Conservation (phyloP, 1,140 invertebrate species). For the Frieseomelitta varia region DNA sequence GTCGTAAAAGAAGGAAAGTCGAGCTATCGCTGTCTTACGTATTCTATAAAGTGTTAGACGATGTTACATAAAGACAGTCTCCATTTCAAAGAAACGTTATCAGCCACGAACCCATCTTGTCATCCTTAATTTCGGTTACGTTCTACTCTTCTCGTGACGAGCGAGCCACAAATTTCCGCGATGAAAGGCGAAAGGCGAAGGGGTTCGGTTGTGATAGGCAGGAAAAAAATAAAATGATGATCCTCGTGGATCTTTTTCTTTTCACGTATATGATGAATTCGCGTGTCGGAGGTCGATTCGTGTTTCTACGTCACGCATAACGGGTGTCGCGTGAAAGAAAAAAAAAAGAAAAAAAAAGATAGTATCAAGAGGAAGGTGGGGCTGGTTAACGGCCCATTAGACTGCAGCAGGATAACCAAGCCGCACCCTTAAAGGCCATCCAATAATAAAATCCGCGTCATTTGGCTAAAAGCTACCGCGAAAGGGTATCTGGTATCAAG, state of each 20-base stretch:
- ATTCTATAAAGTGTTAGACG: background rate
- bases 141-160: background rate
- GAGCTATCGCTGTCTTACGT: background rate
- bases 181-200: background rate
- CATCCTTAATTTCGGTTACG: background rate
- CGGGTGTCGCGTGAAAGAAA: slow-evolving; percentile 19
- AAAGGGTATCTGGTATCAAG: slow-evolving; percentile 75
- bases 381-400: slow-evolving; percentile 71
- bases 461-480: slow-evolving; percentile 79
- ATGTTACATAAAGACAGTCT: background rate
- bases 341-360: background rate
- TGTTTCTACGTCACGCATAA: slow-evolving; percentile 36
- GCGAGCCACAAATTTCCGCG: background rate
- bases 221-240: background rate
- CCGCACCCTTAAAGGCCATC: slow-evolving; percentile 73
- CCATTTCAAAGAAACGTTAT: background rate
- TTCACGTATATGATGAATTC: slow-evolving; percentile 4
- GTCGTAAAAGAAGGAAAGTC: background rate
- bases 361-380: slow-evolving; percentile 64
- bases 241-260: background rate
- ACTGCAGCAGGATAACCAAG: slow-evolving; percentile 45
- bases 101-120: background rate
- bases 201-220: background rate
- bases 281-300: slow-evolving; percentile 41
- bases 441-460: slow-evolving; percentile 79